Conservation (phyloP, 1,140 invertebrate genomes). For the Nephotettix cincticeps region DNA sequence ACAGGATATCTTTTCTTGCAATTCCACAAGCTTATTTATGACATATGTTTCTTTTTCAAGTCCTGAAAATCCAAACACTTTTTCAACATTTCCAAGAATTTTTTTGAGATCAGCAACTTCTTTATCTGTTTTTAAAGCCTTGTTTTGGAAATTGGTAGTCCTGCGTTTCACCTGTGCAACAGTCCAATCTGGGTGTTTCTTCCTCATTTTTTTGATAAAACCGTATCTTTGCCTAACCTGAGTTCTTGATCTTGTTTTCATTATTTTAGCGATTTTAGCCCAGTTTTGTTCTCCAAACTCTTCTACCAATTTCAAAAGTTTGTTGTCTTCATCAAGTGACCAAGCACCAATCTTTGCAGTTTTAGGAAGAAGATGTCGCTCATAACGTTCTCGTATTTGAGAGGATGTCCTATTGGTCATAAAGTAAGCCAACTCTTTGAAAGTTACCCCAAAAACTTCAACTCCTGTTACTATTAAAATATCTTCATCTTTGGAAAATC, state of each 20-base stretch:
- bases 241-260: slow-evolving; percentile 13
- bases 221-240: slow-evolving; percentile 25
- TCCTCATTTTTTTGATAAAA: neutral
- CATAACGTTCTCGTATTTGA: slow-evolving; percentile 18
- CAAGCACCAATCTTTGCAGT: slow-evolving; percentile 7
- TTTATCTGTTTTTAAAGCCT: neutral
- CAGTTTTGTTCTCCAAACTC: slow-evolving; percentile 15
- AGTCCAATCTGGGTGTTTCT: neutral
- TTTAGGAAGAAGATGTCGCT: slow-evolving; percentile 6
- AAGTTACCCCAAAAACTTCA: neutral
- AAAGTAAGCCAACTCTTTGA: neutral
- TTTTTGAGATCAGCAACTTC: neutral
- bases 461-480: slow-evolving; percentile 7
- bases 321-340: slow-evolving; percentile 26
- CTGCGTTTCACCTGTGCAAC: neutral
- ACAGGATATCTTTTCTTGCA: neutral
- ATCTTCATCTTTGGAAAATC: slow-evolving; percentile 25
- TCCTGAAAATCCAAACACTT: neutral
- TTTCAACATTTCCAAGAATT: neutral
- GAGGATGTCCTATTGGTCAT: slow-evolving; percentile 16
- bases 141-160: neutral
- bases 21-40: neutral
- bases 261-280: slow-evolving; percentile 11
- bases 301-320: slow-evolving; percentile 9
- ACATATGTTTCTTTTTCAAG: neutral